phyloP scores from a whole-genome alignment of 2,113 vertebrate species.

The Chamaea fasciata region DNA sequence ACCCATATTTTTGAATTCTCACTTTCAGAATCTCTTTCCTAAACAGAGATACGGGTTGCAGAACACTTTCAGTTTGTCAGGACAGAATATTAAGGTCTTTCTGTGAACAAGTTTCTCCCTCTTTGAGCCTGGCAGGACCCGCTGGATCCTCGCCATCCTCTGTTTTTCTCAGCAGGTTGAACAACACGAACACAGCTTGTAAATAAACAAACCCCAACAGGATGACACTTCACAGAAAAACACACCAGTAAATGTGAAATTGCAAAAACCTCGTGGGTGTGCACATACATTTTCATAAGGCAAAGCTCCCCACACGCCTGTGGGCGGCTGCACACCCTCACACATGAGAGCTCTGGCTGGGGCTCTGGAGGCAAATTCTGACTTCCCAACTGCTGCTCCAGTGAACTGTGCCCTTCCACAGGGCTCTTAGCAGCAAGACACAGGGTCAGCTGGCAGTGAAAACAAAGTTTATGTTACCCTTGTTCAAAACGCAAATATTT shows the following conservation, averaged over 20 bases:
- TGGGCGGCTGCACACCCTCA: not conserved
- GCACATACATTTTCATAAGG: not conserved
- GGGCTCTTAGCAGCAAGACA: not conserved
- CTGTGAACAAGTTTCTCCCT: not conserved
- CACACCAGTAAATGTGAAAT: not conserved
- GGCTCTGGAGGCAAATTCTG: not conserved
- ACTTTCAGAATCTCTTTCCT: slow-evolving; percentile 2
- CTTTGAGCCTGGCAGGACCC: slow-evolving; percentile 1
- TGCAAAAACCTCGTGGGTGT: not conserved
- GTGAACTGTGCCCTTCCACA: not conserved
- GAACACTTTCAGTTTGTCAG: not conserved
- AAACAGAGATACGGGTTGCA: not conserved
- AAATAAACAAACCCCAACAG: slow-evolving; percentile 38
- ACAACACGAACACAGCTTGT: not conserved
- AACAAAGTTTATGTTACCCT: not conserved
- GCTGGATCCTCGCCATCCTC: not conserved
- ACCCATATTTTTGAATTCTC: slow-evolving; percentile 4
- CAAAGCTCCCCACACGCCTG: not conserved
- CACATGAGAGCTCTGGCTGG: not conserved
- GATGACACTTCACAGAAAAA: not conserved
- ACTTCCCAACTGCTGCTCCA: not conserved
- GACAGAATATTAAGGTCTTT: not conserved
- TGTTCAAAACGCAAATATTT: not conserved
- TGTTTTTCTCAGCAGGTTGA: slow-evolving; percentile 31
- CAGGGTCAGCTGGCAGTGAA: not conserved